Percentiles rank a stretch among this genome's conserved stretches.
Evolutionary conservation across 2,797 vertebrate species (phyloP).

Genomic region (Pseudocheirus occidentalis): DNA sequence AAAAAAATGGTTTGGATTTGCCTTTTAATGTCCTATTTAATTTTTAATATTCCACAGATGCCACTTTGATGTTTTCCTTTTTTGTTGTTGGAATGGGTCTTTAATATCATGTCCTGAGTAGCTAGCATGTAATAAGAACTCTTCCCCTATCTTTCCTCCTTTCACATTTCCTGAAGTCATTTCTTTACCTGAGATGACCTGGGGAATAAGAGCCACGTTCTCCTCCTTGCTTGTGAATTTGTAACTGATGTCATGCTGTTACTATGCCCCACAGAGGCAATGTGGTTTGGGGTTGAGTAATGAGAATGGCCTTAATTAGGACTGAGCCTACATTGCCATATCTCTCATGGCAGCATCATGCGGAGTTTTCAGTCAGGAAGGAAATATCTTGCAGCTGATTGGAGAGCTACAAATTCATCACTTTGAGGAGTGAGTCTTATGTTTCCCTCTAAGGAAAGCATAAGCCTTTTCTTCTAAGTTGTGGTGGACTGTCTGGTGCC

Average conservation of each 20-base stretch:
- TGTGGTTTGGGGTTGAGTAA: slow-evolving; percentile 5
- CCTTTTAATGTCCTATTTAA: slow-evolving; percentile 49
- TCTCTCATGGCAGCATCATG: neutral
- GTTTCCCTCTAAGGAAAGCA: slow-evolving; percentile 41
- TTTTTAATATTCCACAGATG: slow-evolving; percentile 49
- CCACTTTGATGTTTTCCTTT: slow-evolving; percentile 18
- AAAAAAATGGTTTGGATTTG: slow-evolving; percentile 37
- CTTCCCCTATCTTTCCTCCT: slow-evolving; percentile 30
- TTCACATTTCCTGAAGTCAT: slow-evolving; percentile 56
- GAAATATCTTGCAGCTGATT: slow-evolving; percentile 53
- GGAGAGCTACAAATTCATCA: slow-evolving; percentile 27
- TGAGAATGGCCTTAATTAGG: slow-evolving; percentile 7
- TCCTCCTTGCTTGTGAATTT: slow-evolving; percentile 51
- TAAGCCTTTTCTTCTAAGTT: neutral
- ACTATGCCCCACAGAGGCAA: slow-evolving; percentile 35
- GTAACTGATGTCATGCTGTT: slow-evolving; percentile 29
- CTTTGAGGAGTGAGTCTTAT: slow-evolving; percentile 22
- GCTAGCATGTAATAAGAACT: slow-evolving; percentile 27
- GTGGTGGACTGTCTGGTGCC: neutral
- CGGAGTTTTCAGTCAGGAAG: neutral
- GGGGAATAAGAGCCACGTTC: slow-evolving; percentile 54
- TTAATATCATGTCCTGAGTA: slow-evolving; percentile 48
- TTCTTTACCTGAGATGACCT: slow-evolving; percentile 66
- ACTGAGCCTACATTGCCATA: slow-evolving; percentile 45
- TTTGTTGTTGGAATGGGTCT: slow-evolving; percentile 51